Percentiles rank a stretch among this genome's conserved stretches.
These are phyloP conservation scores for Drosophila lacertosa DNA, from an alignment of 1,140 invertebrate species.

Conservation along the genomic window DNA sequence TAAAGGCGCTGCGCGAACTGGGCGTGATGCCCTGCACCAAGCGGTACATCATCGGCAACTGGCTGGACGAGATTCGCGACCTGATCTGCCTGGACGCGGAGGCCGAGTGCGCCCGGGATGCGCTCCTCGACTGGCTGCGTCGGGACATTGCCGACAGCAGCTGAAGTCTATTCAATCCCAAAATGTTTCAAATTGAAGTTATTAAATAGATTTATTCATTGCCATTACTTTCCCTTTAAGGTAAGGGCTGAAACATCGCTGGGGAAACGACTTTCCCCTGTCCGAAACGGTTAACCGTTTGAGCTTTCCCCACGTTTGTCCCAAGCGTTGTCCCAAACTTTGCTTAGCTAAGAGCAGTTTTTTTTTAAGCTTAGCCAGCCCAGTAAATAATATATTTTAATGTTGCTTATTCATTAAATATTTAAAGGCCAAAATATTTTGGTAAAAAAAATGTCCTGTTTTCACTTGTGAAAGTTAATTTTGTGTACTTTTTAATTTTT, in stretches of 20 bases:
- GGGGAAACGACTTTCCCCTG: not conserved
- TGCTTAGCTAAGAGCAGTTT: not conserved
- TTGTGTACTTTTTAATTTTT: too few species aligned
- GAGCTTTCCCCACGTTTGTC: conserved; percentile 20
- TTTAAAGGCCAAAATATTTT: too few species aligned
- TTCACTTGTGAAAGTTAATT: too few species aligned
- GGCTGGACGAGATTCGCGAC: conserved; percentile 46
- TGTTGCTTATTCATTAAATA: too few species aligned
- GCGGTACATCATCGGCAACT: conserved; percentile 64
- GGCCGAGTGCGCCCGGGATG: conserved; percentile 60
- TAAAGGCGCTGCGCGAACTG: conserved; percentile 54
- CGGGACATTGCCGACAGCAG: conserved; percentile 68
- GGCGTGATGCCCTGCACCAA: conserved; percentile 70
- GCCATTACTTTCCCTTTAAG: too few species aligned
- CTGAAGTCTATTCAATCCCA: conserved; percentile 1
- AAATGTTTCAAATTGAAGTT: conserved; percentile 2
- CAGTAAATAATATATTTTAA: too few species aligned
- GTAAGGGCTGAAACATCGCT: conserved; percentile 25
- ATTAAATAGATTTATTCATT: conserved; percentile 11
- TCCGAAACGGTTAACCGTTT: conserved; percentile 25
- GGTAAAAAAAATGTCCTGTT: too few species aligned
- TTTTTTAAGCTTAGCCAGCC: too few species aligned
- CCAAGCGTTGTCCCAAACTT: conserved; percentile 37
- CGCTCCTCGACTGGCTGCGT: conserved; percentile 64
- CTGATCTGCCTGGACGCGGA: conserved; percentile 55